Evolutionary conservation across 2,113 vertebrate species (phyloP).

Genomic region (Cynopterus brachyotis): DNA sequence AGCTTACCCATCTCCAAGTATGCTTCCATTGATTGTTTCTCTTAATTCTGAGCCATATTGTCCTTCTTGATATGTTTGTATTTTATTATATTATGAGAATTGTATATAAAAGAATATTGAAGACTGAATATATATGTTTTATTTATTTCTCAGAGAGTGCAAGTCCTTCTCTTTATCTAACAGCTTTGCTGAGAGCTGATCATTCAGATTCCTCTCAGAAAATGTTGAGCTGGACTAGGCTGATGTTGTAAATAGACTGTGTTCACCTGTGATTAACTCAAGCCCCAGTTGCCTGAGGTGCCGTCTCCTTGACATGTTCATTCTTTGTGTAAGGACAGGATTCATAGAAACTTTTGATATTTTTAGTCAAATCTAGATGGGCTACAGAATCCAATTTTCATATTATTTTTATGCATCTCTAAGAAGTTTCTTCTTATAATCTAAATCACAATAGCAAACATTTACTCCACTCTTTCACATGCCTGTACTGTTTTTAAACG

Average conservation of each 20-base stretch:
- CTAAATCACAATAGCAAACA: background rate
- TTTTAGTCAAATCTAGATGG: background rate
- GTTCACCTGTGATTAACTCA: constrained; percentile 30
- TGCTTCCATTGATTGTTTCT: background rate
- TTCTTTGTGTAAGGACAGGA: background rate
- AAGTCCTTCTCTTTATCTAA: background rate
- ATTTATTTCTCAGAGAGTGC: background rate
- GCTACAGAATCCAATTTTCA: background rate
- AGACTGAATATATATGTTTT: background rate
- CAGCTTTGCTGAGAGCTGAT: background rate
- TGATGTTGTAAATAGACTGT: background rate
- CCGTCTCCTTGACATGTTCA: background rate
- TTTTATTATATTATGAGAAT: background rate
- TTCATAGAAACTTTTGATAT: background rate
- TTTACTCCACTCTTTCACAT: background rate
- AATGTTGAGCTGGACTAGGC: background rate
- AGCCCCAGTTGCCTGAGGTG: background rate
- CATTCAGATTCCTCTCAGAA: background rate
- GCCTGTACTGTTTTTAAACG: background rate
- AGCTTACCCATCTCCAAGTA: background rate
- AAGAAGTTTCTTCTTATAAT: background rate
- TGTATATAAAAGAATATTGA: background rate
- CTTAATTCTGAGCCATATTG: background rate
- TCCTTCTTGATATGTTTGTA: background rate
- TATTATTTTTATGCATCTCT: background rate